A percentile compares a stretch with the other conserved stretches of the same genome.
These are phyloP conservation scores for Gopherus flavomarginatus DNA, from an alignment of 2,113 vertebrate species.

Conservation along the genomic window DNA sequence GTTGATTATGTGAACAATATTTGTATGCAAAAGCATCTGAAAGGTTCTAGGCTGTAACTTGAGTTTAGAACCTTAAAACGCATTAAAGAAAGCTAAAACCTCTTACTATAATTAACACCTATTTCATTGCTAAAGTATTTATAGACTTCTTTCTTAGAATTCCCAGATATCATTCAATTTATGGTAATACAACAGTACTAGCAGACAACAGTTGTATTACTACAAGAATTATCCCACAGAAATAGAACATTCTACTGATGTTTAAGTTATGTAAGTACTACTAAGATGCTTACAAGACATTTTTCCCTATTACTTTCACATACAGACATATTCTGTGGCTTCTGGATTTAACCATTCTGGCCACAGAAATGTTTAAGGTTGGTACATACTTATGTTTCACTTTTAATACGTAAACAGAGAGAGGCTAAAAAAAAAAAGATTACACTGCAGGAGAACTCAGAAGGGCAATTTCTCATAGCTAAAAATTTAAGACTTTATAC, in stretches of 20 bases:
- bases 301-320: not conserved
- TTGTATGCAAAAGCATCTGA: not conserved
- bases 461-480: not conserved
- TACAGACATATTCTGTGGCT: not conserved
- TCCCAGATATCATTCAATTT: not conserved
- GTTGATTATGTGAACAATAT: accelerated
- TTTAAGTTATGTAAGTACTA: not conserved
- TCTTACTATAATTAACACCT: not conserved
- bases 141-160: not conserved
- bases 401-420: not conserved
- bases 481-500: not conserved
- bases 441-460: accelerated
- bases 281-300: not conserved
- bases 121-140: not conserved
- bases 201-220: not conserved
- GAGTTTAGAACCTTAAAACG: not conserved
- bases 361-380: not conserved
- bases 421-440: not conserved
- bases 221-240: not conserved
- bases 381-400: not conserved
- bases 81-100: not conserved
- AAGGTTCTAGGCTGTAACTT: not conserved
- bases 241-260: not conserved
- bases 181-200: not conserved
- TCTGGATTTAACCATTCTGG: not conserved